These are phyloP conservation scores for Amorpha juglandis DNA, from an alignment of 2,888 invertebrate species.

Conservation along the genomic window DNA sequence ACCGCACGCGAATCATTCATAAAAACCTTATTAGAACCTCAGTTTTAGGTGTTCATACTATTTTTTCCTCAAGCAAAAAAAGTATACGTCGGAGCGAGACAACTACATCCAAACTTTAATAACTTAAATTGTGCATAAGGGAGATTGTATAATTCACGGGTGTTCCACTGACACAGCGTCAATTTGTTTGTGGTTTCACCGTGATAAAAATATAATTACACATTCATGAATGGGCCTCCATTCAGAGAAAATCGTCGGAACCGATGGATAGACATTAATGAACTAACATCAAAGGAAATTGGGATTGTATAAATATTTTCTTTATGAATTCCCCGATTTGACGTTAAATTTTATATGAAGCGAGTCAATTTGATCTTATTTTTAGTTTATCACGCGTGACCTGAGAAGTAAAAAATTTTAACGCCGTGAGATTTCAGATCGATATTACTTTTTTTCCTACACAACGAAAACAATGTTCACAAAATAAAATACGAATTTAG, in stretches of 20 bases:
- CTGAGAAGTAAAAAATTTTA: background rate
- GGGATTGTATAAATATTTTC: slow-evolving; percentile 28
- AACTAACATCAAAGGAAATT: slow-evolving; percentile 21
- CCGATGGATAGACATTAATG: slow-evolving; percentile 48
- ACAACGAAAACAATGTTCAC: no score
- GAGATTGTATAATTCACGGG: slow-evolving; percentile 26
- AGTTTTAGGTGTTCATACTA: background rate
- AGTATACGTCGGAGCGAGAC: background rate
- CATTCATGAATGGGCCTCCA: slow-evolving; percentile 31
- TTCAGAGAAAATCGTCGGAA: slow-evolving; percentile 47
- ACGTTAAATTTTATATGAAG: slow-evolving; percentile 11
- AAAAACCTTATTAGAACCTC: slow-evolving; percentile 11
- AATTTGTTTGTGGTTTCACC: slow-evolving; percentile 42
- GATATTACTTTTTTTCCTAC: no score
- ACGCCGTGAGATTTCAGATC: background rate
- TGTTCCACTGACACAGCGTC: slow-evolving; percentile 43
- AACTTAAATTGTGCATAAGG: slow-evolving; percentile 18
- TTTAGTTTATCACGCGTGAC: background rate
- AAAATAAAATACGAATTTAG: no score
- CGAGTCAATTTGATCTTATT: slow-evolving; percentile 1
- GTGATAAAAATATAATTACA: slow-evolving; percentile 48
- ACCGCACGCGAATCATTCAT: slow-evolving; percentile 36
- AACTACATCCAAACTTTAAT: background rate
- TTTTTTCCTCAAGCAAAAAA: background rate
- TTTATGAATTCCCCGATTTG: slow-evolving; percentile 22